phyloP scores from a whole-genome alignment of 1,140 invertebrate genomes.

The Aphaenogaster floridana region DNA sequence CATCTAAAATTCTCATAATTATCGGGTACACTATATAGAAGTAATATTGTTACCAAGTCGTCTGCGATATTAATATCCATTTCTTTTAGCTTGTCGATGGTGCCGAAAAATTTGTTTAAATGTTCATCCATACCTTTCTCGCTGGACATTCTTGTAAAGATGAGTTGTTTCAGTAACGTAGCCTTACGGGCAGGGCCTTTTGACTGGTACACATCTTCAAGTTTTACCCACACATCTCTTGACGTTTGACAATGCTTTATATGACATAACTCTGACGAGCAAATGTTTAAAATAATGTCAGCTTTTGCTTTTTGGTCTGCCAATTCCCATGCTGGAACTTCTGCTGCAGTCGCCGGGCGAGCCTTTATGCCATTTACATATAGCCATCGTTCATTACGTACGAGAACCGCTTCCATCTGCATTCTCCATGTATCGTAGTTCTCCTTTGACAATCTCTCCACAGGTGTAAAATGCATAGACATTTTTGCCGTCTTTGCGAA shows the following conservation, averaged over 20 bases:
- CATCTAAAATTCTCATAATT: conserved; percentile 76
- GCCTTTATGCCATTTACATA: conserved; percentile 56
- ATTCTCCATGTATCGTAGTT: conserved; percentile 73
- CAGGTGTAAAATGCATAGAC: too few relatives aligned
- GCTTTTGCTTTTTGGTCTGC: conserved; percentile 67
- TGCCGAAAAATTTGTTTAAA: conserved; percentile 41
- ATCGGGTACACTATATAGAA: conserved; percentile 74
- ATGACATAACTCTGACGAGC: conserved; percentile 67
- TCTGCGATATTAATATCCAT: conserved; percentile 66
- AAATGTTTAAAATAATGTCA: conserved; percentile 70
- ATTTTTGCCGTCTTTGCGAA: too few relatives aligned
- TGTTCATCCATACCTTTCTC: conserved; percentile 60
- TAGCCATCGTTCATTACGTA: conserved; percentile 70
- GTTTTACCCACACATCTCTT: conserved; percentile 63
- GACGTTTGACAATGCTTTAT: conserved; percentile 67
- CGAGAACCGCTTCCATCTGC: conserved; percentile 70
- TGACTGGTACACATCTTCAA: conserved; percentile 62
- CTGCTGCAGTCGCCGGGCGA: conserved; percentile 8
- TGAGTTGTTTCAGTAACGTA: conserved; percentile 61
- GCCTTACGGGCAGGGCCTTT: conserved; percentile 66
- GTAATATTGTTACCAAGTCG: conserved; percentile 72
- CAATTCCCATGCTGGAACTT: conserved; percentile 7
- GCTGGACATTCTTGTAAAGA: conserved; percentile 49
- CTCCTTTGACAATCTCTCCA: conserved; percentile 48
- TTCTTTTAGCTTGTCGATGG: conserved; percentile 55